phyloP scores from a whole-genome alignment of 92 coral and sea anemone genomes.

The Siderastrea radians region DNA sequence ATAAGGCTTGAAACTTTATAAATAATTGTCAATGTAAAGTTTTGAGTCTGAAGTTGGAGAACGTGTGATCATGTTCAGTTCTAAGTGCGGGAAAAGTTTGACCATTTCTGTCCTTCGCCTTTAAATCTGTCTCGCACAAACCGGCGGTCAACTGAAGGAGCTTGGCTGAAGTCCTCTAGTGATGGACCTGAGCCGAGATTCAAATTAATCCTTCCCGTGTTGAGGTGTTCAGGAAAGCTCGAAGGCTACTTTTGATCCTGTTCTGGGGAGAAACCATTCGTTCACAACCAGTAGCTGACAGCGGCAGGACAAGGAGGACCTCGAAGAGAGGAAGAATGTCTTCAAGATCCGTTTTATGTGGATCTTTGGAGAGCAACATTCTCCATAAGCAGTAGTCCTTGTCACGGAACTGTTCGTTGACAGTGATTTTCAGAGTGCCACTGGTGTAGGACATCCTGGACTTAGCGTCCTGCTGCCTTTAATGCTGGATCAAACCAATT shows the following conservation, averaged over 20 bases:
- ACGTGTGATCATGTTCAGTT: too few species aligned
- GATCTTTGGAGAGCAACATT: constrained; percentile 38
- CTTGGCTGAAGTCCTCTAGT: constrained; percentile 65
- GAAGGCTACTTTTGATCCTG: constrained; percentile 73
- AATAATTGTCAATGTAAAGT: too few species aligned
- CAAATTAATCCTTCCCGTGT: constrained; percentile 67
- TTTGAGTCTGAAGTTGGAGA: too few species aligned
- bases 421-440: constrained; percentile 16
- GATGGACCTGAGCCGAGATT: constrained; percentile 55
- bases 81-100: constrained; percentile 41
- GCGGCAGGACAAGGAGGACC: constrained; percentile 62
- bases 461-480: constrained; percentile 11
- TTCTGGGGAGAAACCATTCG: constrained; percentile 67
- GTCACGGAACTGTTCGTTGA: constrained; percentile 37
- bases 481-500: constrained; percentile 39
- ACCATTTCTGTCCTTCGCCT: constrained; percentile 55
- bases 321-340: constrained; percentile 67
- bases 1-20: too few species aligned
- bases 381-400: constrained; percentile 44
- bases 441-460: constrained; percentile 1
- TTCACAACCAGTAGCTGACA: constrained; percentile 74
- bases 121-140: constrained; percentile 39
- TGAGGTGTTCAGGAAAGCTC: constrained; percentile 53
- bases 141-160: constrained; percentile 48
- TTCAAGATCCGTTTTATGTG: constrained; percentile 39